Base-by-base conservation (phyloP, 2,888 invertebrate genomes). In the Panopea generosa region DNA sequence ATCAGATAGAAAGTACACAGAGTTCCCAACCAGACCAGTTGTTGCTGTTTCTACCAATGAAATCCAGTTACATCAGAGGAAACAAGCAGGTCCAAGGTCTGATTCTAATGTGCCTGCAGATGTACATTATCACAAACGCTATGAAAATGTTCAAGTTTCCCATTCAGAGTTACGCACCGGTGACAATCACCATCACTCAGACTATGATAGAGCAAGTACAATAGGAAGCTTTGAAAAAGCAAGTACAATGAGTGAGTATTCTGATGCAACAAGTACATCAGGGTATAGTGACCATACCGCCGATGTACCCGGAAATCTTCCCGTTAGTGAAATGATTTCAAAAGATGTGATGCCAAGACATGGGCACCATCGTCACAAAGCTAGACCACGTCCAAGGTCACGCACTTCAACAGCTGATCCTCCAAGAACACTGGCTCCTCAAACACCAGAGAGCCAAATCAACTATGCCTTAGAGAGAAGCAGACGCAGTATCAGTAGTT, bases 251-350 rank as follows among this genome's bases (percentile, higher is more conserved):
- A 80, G 80, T 67, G 80, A 80, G 45, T 40, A 76, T 7, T 76
- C 76, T 3, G 76, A 76, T 59, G 73, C 80, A 18, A 77, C 77
- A 26, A 77, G 73, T 56, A 77, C 77, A 16, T 77, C 77, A n/a
- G 77, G 77, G 16, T 77, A 65, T 47, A 80, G 80, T 70, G 80
- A 80, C 26, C 65, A 73, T 47, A 62, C 74, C 11, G 66, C 49
- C 16, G 80, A 80, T 52, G 57, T 62, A 14, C 80, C 80, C 6
- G 80, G 76, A 18, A 72, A 80, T 55, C 80, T 80, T 43, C 76
- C 80, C 3, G 76, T 76, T 1, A 80, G 80, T 76, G 80, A 80
- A 70, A 80, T 80, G 80, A 80, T 80, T 52, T 80, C 80, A 20
- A 80, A 80, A 73, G 80, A 80, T 53, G 68, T 79, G 24, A 49